Base-by-base conservation (phyloP, 2,797 vertebrate species). In the Heterohyrax brucei region DNA sequence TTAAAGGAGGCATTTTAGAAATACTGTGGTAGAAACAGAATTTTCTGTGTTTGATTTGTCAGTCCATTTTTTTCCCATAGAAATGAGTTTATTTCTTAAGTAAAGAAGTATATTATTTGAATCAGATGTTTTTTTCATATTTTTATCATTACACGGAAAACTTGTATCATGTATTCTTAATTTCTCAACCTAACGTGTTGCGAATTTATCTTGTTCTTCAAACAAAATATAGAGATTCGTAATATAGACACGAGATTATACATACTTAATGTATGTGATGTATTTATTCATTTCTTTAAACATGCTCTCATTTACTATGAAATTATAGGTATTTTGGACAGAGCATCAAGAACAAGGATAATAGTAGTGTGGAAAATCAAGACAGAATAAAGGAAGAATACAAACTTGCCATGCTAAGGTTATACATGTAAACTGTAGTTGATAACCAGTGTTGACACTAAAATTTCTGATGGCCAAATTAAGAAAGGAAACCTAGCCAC, bases 1-100 rank as follows among this genome's bases (percentile, higher is more conserved):
- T 94, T 72, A 78, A 62, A 68, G 10, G 28, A 53, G 7, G 1
- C 2, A 72, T 94, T 24, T 88, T 79, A 80, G 16, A 97, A 95
- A 92, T 87, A 21, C 4, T 90, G 10, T 72, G 44, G 26, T 66
- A 0, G 44, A 88, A 95, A 95, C 13, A 2, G 14, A 53, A 39
- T 94, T 85, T 89, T 80, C 46, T 24, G 28, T 80, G n/a, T 76
- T 92, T 95, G 2, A 22, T 73, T 81, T 89, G 75, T 92, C 30
- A 91, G 28, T 59, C 28, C 16, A 82, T 56, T 64, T 89, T 91
- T 53, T 95, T 88, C n/a, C 1, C 24, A 28, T 48, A 87, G 13
- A 16, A 86, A 88, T 91, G 0, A 48, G 80, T 78, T 93, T 75
- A 59, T 64, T 33, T 68, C 53, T 81, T 93, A 44, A 87, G n/a